These are phyloP conservation scores for Hypotaenidia okinawae DNA, from an alignment of 2,797 vertebrate genomes.

Conservation along the genomic window DNA sequence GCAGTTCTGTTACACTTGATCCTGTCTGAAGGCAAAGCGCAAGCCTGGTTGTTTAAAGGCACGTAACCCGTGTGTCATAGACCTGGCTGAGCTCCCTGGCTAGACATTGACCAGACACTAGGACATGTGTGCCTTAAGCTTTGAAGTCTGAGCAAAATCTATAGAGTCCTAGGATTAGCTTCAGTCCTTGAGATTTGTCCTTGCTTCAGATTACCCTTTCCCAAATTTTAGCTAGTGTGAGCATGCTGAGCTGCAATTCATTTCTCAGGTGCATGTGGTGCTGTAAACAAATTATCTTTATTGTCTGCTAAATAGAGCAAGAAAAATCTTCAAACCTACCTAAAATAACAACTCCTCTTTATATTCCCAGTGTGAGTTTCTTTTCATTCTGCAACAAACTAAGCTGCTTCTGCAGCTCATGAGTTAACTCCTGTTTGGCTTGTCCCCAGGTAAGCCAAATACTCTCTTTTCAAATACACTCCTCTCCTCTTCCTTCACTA, in stretches of 20 bases:
- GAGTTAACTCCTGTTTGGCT: constrained; percentile 26
- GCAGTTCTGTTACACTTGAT: neutral
- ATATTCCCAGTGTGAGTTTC: constrained; percentile 18
- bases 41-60: neutral
- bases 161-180: constrained; percentile 27
- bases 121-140: constrained; percentile 31
- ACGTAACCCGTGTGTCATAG: neutral
- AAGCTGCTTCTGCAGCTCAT: neutral
- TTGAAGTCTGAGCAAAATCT: constrained; percentile 41
- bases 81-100: constrained; percentile 20
- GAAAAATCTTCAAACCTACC: constrained; percentile 56
- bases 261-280: constrained; percentile 53
- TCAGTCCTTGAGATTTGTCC: constrained; percentile 45
- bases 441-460: neutral
- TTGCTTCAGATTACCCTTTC: constrained; percentile 18
- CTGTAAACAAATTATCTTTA: constrained; percentile 66
- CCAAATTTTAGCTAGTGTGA: constrained; percentile 10
- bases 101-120: constrained; percentile 28
- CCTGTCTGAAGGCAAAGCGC: neutral
- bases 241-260: constrained; percentile 34
- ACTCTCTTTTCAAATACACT: neutral
- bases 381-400: constrained; percentile 2
- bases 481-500: neutral
- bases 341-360: constrained; percentile 49
- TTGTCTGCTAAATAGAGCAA: constrained; percentile 66